Evolutionary conservation across 2,888 invertebrate species (phyloP).

Genomic region (Parthenolecanium corni): DNA sequence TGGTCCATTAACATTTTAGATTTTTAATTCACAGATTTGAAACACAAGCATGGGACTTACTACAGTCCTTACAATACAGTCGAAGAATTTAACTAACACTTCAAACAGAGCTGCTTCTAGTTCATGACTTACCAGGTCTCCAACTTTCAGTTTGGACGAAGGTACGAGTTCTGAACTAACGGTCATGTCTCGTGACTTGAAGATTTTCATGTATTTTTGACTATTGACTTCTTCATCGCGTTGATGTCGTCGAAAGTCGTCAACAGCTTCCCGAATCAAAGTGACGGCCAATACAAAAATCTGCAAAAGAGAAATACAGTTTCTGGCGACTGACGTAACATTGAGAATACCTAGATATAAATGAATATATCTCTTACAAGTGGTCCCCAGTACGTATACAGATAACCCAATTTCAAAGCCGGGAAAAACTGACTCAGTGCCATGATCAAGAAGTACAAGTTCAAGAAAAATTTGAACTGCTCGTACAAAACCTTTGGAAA

Average conservation of each 20-base stretch:
- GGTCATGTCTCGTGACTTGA: constrained; percentile 45
- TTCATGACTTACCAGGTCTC: constrained; percentile 46
- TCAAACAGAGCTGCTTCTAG: background rate
- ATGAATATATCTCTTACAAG: constrained; percentile 45
- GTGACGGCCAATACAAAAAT: constrained; percentile 94
- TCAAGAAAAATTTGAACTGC: constrained; percentile 98
- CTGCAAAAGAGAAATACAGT: constrained; percentile 38
- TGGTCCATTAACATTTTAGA: too few species aligned
- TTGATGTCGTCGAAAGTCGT: constrained; percentile 84
- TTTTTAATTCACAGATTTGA: too few species aligned
- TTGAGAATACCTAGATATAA: background rate
- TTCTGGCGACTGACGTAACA: constrained; percentile 1
- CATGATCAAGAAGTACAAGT: constrained; percentile 96
- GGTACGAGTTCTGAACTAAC: constrained; percentile 60
- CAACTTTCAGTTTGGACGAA: constrained; percentile 71
- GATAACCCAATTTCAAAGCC: constrained; percentile 87
- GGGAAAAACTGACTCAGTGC: constrained; percentile 96
- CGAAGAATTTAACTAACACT: background rate
- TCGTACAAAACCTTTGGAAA: constrained; percentile 72
- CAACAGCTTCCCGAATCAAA: constrained; percentile 88
- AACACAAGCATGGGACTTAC: too few species aligned
- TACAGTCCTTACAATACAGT: too few species aligned
- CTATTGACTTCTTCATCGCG: constrained; percentile 94
- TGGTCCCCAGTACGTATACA: constrained; percentile 99
- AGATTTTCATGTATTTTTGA: constrained; percentile 78